These are phyloP conservation scores for Ophioninae sp. DNA, from an alignment of 2,888 invertebrate species.

Conservation along the genomic window DNA sequence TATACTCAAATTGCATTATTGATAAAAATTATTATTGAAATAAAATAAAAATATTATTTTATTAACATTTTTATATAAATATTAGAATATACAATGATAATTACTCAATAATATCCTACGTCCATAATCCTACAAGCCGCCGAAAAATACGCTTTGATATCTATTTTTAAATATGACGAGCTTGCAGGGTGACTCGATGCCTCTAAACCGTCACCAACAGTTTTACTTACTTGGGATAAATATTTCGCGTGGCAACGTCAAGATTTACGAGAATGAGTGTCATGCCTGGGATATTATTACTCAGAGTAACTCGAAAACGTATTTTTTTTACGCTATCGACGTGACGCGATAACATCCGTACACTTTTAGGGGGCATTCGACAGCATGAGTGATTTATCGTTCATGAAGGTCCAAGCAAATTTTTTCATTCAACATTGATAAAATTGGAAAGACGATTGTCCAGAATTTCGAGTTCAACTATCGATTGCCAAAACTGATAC, in stretches of 20 bases:
- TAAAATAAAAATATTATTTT: too few relatives aligned
- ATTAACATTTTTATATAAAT: too few relatives aligned
- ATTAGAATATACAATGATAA: not conserved
- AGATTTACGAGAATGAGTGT: conserved; percentile 22
- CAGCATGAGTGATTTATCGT: not conserved
- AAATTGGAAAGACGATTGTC: not conserved
- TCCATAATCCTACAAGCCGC: not conserved
- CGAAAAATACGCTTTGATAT: not conserved
- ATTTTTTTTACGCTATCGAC: conserved; percentile 39
- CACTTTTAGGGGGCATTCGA: not conserved
- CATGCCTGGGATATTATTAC: conserved; percentile 24
- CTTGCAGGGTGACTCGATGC: not conserved
- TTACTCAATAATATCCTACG: not conserved
- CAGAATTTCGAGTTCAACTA: not conserved
- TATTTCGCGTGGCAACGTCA: conserved; percentile 31
- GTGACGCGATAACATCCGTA: not conserved
- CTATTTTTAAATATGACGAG: not conserved
- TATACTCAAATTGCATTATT: too few relatives aligned
- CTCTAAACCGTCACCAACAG: not conserved
- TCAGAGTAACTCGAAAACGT: conserved; percentile 9
- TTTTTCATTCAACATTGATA: not conserved
- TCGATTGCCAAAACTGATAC: too few relatives aligned
- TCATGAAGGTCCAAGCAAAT: not conserved
- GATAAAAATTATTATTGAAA: too few relatives aligned
- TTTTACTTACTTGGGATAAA: conserved; percentile 29